Evolutionary conservation across 1,140 invertebrate species (phyloP).

Genomic region (Drosophila nebulosa): DNA sequence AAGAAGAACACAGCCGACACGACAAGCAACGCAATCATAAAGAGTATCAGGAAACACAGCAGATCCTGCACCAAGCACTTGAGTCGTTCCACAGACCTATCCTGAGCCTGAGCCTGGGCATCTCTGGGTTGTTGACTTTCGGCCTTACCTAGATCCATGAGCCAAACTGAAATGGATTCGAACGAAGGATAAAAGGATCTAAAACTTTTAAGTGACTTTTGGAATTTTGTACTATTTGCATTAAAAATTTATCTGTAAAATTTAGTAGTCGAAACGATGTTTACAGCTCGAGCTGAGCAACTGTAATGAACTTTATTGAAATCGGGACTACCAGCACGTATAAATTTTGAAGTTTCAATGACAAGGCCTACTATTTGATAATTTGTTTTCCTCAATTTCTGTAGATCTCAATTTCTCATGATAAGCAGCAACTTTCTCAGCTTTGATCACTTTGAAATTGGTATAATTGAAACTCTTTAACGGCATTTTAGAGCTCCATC

Average conservation of each 20-base stretch:
- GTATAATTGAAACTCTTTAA: conserved; percentile 76
- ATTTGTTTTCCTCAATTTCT: neutral
- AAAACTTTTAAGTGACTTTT: neutral
- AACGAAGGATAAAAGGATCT: neutral
- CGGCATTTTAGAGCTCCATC: conserved; percentile 64
- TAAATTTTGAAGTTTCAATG: neutral
- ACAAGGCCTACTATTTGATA: conserved; percentile 39
- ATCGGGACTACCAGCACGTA: too few relatives aligned
- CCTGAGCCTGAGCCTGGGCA: neutral
- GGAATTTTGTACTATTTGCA: neutral
- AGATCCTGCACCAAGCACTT: conserved; percentile 34
- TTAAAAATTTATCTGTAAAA: conserved; percentile 2
- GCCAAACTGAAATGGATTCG: neutral
- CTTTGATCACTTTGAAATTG: conserved; percentile 41
- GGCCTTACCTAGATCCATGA: conserved; percentile 30
- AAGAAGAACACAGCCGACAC: conserved; percentile 26
- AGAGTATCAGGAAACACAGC: conserved; percentile 34
- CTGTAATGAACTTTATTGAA: conserved; percentile 8
- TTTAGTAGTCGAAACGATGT: conserved; percentile 37
- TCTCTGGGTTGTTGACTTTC: conserved; percentile 19
- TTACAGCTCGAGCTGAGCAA: conserved; percentile 6
- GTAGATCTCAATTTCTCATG: conserved; percentile 17
- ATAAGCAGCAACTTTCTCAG: conserved; percentile 47
- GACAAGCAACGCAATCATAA: conserved; percentile 32
- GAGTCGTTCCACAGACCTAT: neutral